Evolutionary conservation across 2,113 vertebrate species (phyloP).

Genomic region (Petaurus breviceps): DNA sequence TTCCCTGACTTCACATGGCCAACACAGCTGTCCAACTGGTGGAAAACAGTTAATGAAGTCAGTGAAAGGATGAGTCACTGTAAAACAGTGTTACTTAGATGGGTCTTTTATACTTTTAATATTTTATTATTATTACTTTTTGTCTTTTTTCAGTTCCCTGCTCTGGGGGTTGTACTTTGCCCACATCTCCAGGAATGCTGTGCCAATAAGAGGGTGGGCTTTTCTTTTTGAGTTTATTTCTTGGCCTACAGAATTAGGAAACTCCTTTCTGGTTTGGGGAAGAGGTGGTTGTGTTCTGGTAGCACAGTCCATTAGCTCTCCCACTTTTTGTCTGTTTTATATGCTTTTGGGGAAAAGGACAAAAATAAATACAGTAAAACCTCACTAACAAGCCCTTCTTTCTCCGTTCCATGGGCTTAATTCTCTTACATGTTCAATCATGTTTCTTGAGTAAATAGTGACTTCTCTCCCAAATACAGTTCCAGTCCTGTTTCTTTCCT

Average conservation of each 20-base stretch:
- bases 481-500: background rate
- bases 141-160: conserved; percentile 52
- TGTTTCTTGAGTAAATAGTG: background rate
- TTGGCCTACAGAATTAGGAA: background rate
- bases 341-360: conserved; percentile 32
- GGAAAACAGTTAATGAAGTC: conserved; percentile 79
- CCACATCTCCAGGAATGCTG: conserved; percentile 14
- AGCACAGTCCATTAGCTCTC: background rate
- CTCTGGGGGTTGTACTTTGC: conserved; percentile 55
- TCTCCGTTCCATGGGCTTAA: background rate
- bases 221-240: conserved; percentile 2
- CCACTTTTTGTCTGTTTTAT: conserved; percentile 1
- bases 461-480: background rate
- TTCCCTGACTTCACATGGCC: conserved; percentile 79
- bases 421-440: background rate
- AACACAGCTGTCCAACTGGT: conserved; percentile 85
- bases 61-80: conserved; percentile 82
- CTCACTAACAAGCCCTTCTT: background rate
- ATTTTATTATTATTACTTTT: conserved; percentile 27
- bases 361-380: background rate
- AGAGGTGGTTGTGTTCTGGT: background rate
- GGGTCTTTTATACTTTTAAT: conserved; percentile 43
- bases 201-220: conserved; percentile 56
- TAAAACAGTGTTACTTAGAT: conserved; percentile 73
- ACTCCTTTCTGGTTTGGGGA: conserved; percentile 17